Evolutionary conservation across 2,113 vertebrate genomes (phyloP), one percentile per base, ranked within the genome.

Genomic region (sheep (Ovis aries)): DNA sequence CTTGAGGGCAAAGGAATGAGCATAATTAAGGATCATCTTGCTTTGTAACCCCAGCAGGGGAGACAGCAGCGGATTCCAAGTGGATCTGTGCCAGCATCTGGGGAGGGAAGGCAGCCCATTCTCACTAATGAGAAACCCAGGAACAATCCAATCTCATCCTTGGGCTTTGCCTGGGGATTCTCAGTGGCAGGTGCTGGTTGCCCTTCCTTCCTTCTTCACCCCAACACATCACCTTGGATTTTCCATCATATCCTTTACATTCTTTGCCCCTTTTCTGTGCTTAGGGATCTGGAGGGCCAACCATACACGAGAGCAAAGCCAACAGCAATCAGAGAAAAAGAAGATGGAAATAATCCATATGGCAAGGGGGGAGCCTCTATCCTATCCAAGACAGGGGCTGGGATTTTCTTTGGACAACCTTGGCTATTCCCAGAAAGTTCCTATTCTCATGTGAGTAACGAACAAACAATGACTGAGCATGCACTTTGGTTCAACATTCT

Each of bases 101-200:
- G 29, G 60, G 55, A 40, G 25, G 52, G 48, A 84, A 64, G 43
- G 15, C 23, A 60, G 87, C 43, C 50, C 71, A 0, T 45, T 57
- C 82, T 29, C 3, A 13, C 67, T 31, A 43, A 77, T 71, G 0
- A 45, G 50, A 48, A 84, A 50, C 3, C 48, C 81, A 14, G 45
- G 3, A 15, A 14, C 62, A 12, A 11, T 4, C 36, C 31, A 23
- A 4, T 17, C 23, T 7, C 48, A 2, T 5, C 10, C 55, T 16
- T 6, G 4, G 64, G 33, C 91, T 25, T 2, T 5, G 17, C 57
- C 50, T 2, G 31, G 71, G 45, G 71, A 40, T 3, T 40, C n/a
- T 17, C 2, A 33, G 57, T 9, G 3, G 43, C 4, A 2, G 0
- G 62, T 15, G 31, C 45, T 7, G 0, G 9, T 15, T 1, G 1